phyloP scores from a whole-genome alignment of 1,140 invertebrate species.

The Pentalonia nigronervosa region DNA sequence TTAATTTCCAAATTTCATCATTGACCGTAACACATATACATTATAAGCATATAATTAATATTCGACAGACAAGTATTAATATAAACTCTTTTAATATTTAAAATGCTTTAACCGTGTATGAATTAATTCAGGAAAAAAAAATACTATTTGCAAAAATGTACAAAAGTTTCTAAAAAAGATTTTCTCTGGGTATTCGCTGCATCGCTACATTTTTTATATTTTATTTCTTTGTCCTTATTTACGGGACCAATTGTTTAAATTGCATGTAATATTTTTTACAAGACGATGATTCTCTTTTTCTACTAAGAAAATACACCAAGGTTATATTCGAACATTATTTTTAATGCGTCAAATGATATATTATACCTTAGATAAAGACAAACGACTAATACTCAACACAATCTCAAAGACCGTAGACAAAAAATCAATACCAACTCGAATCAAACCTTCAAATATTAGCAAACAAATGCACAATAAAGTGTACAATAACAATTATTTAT shows the following conservation, averaged over 20 bases:
- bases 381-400: background rate
- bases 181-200: background rate
- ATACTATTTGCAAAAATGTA: background rate
- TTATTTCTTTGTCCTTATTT: background rate
- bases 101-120: background rate
- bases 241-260: conserved; percentile 1
- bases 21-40: background rate
- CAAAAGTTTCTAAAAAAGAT: background rate
- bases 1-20: background rate
- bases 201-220: background rate
- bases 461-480: background rate
- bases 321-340: background rate
- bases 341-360: conserved; percentile 1
- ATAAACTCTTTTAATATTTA: background rate
- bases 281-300: background rate
- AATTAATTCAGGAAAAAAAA: background rate
- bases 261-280: conserved; percentile 22
- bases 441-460: background rate
- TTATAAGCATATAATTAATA: background rate
- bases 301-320: background rate
- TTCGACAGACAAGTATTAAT: background rate
- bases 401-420: background rate
- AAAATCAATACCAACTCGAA: background rate
- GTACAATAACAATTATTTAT: background rate
- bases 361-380: background rate